Conservation (phyloP, 2,888 invertebrate species). For the Lithophane semibrunnea region DNA sequence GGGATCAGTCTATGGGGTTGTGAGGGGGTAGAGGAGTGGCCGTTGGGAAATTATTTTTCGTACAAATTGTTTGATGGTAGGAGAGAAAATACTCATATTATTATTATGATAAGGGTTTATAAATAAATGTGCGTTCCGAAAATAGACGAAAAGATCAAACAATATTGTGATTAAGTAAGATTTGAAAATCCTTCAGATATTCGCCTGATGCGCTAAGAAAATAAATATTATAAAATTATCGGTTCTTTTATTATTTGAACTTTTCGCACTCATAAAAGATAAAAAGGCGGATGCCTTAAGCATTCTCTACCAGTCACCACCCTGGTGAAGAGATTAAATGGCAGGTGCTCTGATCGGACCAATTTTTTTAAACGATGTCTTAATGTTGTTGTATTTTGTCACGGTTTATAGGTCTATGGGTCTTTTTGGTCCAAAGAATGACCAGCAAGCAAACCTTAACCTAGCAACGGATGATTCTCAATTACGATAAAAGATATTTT, state of each 20-base stretch:
- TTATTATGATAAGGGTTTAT: not conserved
- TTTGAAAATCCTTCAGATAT: not conserved
- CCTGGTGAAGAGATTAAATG: no score
- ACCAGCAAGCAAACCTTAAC: not conserved
- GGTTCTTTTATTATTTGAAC: no score
- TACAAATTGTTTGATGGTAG: not conserved
- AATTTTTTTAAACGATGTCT: no score
- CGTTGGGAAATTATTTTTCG: slow-evolving; percentile 46
- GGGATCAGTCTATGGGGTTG: slow-evolving; percentile 48
- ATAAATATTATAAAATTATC: not conserved
- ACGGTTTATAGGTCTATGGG: not conserved
- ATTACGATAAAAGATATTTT: not conserved
- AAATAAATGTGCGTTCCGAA: not conserved
- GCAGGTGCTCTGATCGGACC: no score
- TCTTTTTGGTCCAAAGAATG: no score
- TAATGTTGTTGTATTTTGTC: not conserved
- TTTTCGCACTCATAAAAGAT: no score
- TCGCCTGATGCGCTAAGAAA: not conserved
- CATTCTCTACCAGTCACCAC: no score
- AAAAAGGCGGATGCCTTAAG: no score
- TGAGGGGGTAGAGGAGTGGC: slow-evolving; percentile 14
- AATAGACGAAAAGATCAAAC: not conserved
- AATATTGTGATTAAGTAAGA: not conserved
- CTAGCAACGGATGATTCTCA: not conserved
- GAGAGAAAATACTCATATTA: not conserved